phyloP scores from a whole-genome alignment of 2,888 invertebrate species.

The Tolmerus cingulatus region DNA sequence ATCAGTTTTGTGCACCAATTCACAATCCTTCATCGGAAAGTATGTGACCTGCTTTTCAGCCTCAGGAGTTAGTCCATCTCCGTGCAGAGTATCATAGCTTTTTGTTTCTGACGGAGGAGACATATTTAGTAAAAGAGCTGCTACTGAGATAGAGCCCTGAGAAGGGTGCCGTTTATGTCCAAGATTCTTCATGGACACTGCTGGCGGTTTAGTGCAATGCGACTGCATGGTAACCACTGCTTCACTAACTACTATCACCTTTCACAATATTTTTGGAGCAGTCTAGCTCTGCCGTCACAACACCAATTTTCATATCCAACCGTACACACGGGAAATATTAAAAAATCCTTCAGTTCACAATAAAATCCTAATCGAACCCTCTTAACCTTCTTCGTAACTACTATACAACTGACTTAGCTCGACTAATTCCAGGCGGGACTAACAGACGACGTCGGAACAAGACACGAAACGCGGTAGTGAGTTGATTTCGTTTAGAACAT shows the following conservation, averaged over 20 bases:
- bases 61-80: constrained; percentile 53
- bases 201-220: constrained; percentile 51
- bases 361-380: not conserved
- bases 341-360: not conserved
- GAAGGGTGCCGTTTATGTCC: constrained; percentile 59
- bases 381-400: not conserved
- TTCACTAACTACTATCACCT: not conserved
- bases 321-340: not conserved
- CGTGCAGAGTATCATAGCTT: constrained; percentile 50
- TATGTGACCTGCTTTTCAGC: constrained; percentile 47
- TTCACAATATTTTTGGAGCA: not conserved
- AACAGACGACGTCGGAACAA: constrained; percentile 6
- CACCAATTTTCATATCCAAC: constrained; percentile 17
- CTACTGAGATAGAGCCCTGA: constrained; percentile 61
- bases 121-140: constrained; percentile 58
- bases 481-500: constrained; percentile 56
- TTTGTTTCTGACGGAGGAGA: constrained; percentile 49
- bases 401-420: not conserved
- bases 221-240: constrained; percentile 51
- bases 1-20: constrained; percentile 16
- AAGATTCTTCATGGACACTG: constrained; percentile 45
- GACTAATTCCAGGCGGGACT: not conserved
- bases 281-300: not conserved
- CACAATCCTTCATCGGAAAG: constrained; percentile 53
- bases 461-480: constrained; percentile 16